These are phyloP conservation scores for Pipistrellus nathusii DNA, from an alignment of 2,797 vertebrate genomes.

Conservation along the genomic window DNA sequence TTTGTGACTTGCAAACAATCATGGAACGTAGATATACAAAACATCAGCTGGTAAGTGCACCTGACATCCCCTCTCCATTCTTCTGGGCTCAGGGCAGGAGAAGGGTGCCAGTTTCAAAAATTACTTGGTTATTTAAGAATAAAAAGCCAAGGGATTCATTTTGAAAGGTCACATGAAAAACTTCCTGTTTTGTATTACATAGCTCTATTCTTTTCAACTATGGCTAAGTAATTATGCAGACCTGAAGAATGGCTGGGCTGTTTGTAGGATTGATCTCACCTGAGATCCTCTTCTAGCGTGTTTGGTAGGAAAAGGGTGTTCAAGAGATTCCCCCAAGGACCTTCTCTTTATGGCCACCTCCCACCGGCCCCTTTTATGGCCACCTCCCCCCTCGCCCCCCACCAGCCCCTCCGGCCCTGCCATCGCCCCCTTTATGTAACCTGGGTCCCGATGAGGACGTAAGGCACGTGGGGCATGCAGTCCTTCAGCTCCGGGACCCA, in stretches of 20 bases:
- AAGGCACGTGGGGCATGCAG: constrained; percentile 93
- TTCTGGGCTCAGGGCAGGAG: not conserved
- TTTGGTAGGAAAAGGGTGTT: not conserved
- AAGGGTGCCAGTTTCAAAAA: not conserved
- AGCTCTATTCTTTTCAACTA: not conserved
- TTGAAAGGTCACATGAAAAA: not conserved
- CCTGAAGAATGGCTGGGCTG: not conserved
- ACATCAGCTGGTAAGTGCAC: not conserved
- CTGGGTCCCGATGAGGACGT: constrained; percentile 94
- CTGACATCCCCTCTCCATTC: not conserved
- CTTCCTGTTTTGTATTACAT: not conserved
- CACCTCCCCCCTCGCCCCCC: too few relatives aligned
- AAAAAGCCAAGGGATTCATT: not conserved
- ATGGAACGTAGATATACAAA: constrained; percentile 17
- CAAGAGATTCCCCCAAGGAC: not conserved
- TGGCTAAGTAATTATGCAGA: not conserved
- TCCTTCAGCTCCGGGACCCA: constrained; percentile 93
- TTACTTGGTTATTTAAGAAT: not conserved
- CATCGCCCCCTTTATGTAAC: constrained; percentile 76
- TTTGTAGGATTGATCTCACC: accelerated
- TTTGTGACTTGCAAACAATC: constrained; percentile 29
- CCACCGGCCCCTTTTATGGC: not conserved
- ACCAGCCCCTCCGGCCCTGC: not conserved
- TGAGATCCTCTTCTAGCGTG: not conserved
- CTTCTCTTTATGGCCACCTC: not conserved